A percentile compares a stretch with the other conserved stretches of the same genome.
Evolutionary conservation across 1,140 invertebrate species (phyloP).

Genomic region (Araneus ventricosus): DNA sequence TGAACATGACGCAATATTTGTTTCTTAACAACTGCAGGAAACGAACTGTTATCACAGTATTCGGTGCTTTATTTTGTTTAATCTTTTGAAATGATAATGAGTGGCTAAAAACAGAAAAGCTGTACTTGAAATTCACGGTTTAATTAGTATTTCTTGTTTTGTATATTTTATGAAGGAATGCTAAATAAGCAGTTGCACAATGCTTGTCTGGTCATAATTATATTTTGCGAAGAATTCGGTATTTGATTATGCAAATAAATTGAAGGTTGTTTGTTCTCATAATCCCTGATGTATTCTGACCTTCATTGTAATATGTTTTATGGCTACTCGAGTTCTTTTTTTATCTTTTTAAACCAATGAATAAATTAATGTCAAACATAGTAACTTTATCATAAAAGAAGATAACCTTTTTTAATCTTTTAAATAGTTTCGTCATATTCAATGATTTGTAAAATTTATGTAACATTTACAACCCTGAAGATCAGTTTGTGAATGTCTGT

Average conservation of each 20-base stretch:
- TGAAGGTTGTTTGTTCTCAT: neutral
- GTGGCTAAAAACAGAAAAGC: neutral
- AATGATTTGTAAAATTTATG: too few relatives aligned
- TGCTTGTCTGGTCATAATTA: neutral
- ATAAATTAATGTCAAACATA: neutral
- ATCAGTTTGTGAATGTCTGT: too few relatives aligned
- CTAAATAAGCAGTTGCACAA: neutral
- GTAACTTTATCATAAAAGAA: neutral
- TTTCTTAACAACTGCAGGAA: neutral
- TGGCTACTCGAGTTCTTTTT: neutral
- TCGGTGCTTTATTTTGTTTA: neutral
- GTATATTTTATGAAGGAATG: neutral
- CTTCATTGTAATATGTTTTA: neutral
- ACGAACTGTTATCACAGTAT: neutral
- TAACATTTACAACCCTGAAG: too few relatives aligned
- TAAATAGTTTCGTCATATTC: too few relatives aligned
- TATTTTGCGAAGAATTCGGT: neutral
- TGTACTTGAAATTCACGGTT: neutral
- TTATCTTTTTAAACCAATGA: neutral
- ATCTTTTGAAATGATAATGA: slow-evolving; percentile 26
- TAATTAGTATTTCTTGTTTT: neutral
- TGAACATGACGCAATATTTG: neutral
- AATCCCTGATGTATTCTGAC: neutral
- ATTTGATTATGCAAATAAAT: neutral
- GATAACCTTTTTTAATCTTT: too few relatives aligned